phyloP scores from a whole-genome alignment of 2,888 invertebrate genomes.

The Sialis lutaria region DNA sequence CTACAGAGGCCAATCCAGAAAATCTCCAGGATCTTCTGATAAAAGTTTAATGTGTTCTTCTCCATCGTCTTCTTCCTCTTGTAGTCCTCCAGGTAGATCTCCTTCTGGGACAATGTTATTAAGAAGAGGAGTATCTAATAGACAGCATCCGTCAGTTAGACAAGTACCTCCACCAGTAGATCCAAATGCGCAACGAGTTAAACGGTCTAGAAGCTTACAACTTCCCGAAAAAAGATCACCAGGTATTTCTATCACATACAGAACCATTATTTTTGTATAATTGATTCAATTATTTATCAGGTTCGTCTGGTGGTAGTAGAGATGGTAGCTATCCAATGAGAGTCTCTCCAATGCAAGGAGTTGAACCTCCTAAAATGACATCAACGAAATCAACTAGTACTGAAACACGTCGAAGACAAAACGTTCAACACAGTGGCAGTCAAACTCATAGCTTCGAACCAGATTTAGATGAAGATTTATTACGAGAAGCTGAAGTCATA shows the following conservation, averaged over 20 bases:
- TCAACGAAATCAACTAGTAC: constrained; percentile 21
- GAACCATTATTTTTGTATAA: too few species aligned
- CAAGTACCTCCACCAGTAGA: constrained; percentile 14
- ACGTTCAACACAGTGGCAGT: background rate
- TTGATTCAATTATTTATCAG: too few species aligned
- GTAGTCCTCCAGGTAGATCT: constrained; percentile 15
- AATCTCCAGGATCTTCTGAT: constrained; percentile 23
- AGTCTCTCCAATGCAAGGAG: constrained; percentile 23
- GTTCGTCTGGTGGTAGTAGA: background rate
- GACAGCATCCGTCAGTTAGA: constrained; percentile 12
- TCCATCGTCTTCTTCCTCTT: constrained; percentile 19
- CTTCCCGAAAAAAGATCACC: constrained; percentile 39
- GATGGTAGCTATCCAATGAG: constrained; percentile 13
- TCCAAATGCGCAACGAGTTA: constrained; percentile 20
- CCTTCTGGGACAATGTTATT: constrained; percentile 9
- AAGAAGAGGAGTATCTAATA: constrained; percentile 7
- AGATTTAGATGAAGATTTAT: constrained; percentile 26
- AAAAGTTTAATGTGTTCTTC: constrained; percentile 17
- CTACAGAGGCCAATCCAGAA: constrained; percentile 16
- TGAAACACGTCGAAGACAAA: background rate
- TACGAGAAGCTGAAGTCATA: constrained; percentile 36
- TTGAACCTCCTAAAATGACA: constrained; percentile 22
- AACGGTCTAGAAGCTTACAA: constrained; percentile 41
- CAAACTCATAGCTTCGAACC: constrained; percentile 12
- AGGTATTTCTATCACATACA: constrained; percentile 10